Conservation (phyloP, 2,113 vertebrate genomes). For the Atractosteus spatula region DNA sequence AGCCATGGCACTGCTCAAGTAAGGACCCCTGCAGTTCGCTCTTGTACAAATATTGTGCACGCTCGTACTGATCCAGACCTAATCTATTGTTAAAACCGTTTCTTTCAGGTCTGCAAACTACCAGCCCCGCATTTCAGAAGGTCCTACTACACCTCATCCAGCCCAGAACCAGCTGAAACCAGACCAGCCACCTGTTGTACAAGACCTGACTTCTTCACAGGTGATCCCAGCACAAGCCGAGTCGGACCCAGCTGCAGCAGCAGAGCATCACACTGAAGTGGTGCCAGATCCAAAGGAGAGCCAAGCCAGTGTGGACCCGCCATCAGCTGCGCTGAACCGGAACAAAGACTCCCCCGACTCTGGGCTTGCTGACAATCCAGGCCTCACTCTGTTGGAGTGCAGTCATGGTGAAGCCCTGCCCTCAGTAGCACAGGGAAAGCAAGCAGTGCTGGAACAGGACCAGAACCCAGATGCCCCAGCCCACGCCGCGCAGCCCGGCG, state of each 20-base stretch:
- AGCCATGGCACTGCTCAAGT: slow-evolving; percentile 89
- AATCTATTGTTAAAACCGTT: not conserved
- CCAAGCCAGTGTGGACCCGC: slow-evolving; percentile 4
- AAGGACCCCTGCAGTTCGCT: slow-evolving; percentile 40
- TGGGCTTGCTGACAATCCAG: too few species aligned
- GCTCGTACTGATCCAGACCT: too few species aligned
- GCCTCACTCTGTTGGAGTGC: too few species aligned
- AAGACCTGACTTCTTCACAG: slow-evolving; percentile 31
- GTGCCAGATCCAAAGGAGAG: slow-evolving; percentile 29
- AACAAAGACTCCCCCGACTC: too few species aligned
- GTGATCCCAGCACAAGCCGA: slow-evolving; percentile 23
- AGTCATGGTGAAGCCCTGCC: too few species aligned
- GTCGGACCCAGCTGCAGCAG: slow-evolving; percentile 19
- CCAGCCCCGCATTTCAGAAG: slow-evolving; percentile 59
- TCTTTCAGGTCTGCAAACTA: slow-evolving; percentile 79
- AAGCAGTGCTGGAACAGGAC: not conserved
- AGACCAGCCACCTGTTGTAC: slow-evolving; percentile 19
- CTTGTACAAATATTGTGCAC: too few species aligned
- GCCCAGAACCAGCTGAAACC: slow-evolving; percentile 28
- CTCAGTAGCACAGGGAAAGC: too few species aligned
- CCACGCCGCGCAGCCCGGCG: not conserved
- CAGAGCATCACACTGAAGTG: slow-evolving; percentile 12
- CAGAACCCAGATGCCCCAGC: not conserved
- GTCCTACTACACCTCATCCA: slow-evolving; percentile 24
- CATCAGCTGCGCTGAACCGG: too few species aligned